These are phyloP conservation scores for Triplophysa dalaica DNA, from an alignment of 2,113 vertebrate species.

Conservation along the genomic window DNA sequence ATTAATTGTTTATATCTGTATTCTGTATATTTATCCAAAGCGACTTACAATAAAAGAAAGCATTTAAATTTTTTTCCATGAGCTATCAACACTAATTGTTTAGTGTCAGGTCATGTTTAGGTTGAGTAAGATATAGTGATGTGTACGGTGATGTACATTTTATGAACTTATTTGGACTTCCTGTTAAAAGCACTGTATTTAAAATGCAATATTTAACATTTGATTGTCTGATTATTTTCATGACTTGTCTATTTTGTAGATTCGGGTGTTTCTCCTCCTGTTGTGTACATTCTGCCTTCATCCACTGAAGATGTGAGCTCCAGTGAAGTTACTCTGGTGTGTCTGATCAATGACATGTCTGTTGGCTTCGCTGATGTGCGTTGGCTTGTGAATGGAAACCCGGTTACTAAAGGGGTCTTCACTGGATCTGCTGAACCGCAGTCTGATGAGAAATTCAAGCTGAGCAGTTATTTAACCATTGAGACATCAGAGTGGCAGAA, in stretches of 20 bases:
- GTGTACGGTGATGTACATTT: too few relatives aligned
- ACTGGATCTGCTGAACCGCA: conserved; percentile 60
- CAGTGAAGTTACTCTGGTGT: conserved; percentile 63
- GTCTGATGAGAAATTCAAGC: conserved; percentile 22
- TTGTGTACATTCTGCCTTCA: conserved; percentile 66
- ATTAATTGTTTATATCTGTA: too few relatives aligned
- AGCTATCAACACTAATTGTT: too few relatives aligned
- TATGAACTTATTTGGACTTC: too few relatives aligned
- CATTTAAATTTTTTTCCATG: too few relatives aligned
- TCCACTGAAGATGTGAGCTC: conserved; percentile 65
- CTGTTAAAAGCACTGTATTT: neutral
- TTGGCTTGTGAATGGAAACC: conserved; percentile 35
- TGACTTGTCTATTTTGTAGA: conserved; percentile 48
- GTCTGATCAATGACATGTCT: conserved; percentile 61
- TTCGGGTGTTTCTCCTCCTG: conserved; percentile 58
- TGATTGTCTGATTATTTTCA: neutral
- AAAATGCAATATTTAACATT: neutral
- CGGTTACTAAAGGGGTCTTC: conserved; percentile 61
- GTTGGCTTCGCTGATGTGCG: conserved; percentile 20
- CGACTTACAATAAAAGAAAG: too few relatives aligned
- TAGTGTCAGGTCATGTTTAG: too few relatives aligned
- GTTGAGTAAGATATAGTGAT: too few relatives aligned
- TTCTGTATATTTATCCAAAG: too few relatives aligned
- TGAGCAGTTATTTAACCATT: conserved; percentile 22
- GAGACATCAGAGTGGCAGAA: conserved; percentile 26